These are phyloP conservation scores for Acanthurus lineatus DNA, from an alignment of 2,797 vertebrate genomes.

Conservation along the genomic window DNA sequence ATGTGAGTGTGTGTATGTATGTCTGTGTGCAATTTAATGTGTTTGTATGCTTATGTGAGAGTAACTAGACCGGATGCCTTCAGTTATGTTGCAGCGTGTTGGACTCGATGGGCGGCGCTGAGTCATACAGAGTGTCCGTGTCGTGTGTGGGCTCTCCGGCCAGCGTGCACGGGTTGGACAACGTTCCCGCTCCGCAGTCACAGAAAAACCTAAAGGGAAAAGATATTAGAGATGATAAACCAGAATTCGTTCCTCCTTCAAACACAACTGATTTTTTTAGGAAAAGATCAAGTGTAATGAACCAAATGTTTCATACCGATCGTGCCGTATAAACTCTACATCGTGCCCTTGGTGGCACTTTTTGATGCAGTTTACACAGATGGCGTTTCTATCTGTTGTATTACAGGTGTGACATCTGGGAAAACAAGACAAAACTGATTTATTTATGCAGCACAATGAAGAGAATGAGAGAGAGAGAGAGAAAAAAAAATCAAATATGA, in stretches of 20 bases:
- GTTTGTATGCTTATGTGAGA: slow-evolving; percentile 70
- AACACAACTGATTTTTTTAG: rapidly evolving
- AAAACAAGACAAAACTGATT: neutral
- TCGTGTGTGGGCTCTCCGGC: slow-evolving; percentile 99
- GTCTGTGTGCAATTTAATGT: slow-evolving; percentile 77
- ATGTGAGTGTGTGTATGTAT: slow-evolving; percentile 54
- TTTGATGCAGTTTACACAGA: slow-evolving; percentile 99
- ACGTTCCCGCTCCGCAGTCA: slow-evolving; percentile 98
- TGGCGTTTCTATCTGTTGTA: slow-evolving; percentile 99
- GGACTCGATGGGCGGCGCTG: slow-evolving; percentile 99
- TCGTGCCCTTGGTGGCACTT: slow-evolving; percentile 99
- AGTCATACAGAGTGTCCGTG: slow-evolving; percentile 99
- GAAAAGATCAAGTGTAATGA: neutral
- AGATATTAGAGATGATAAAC: slow-evolving; percentile 3
- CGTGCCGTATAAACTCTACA: slow-evolving; percentile 99
- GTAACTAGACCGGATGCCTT: slow-evolving; percentile 70
- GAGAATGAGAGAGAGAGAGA: rapidly evolving
- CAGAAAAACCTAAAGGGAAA: slow-evolving; percentile 95
- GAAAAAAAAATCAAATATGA: too few relatives aligned
- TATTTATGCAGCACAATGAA: neutral
- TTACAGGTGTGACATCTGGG: slow-evolving; percentile 99
- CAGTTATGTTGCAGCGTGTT: slow-evolving; percentile 99
- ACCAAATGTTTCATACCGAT: slow-evolving; percentile 87
- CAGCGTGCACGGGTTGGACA: slow-evolving; percentile 99
- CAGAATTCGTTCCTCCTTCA: neutral